These are phyloP conservation scores for Diarsia brunnea DNA, from an alignment of 2,888 invertebrate genomes.

Conservation along the genomic window DNA sequence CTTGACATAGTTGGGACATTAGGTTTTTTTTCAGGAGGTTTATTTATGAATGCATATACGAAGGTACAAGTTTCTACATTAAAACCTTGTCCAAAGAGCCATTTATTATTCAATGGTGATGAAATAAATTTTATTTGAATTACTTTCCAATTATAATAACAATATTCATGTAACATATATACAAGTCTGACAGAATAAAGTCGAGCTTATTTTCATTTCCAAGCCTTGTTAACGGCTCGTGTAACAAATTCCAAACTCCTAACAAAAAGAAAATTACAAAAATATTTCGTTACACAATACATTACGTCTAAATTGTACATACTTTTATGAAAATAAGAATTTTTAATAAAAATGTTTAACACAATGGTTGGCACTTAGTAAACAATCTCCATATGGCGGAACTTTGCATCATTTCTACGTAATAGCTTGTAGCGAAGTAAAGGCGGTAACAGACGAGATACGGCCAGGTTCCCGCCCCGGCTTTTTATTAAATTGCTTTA, in stretches of 20 bases:
- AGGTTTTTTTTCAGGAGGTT: not conserved
- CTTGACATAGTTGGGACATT: not conserved
- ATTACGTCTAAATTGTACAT: conserved; percentile 38
- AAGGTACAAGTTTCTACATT: not conserved
- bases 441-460: conserved; percentile 62
- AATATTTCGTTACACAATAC: conserved; percentile 30
- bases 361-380: conserved; percentile 69
- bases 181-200: not conserved
- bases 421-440: conserved; percentile 67
- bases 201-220: conserved; percentile 10
- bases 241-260: conserved; percentile 26
- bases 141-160: not conserved
- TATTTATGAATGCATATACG: not conserved
- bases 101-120: not conserved
- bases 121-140: not conserved
- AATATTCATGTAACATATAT: not conserved
- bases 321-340: conserved; percentile 49
- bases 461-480: conserved; percentile 62
- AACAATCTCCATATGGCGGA: conserved; percentile 73
- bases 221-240: not conserved
- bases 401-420: conserved; percentile 70
- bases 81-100: not conserved
- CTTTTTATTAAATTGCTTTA: conserved; percentile 83
- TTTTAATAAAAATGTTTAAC: conserved; percentile 65
- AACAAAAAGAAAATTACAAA: conserved; percentile 39